Evolutionary conservation across 2,888 invertebrate species (phyloP).

Genomic region (Siphonodentalium dalli): DNA sequence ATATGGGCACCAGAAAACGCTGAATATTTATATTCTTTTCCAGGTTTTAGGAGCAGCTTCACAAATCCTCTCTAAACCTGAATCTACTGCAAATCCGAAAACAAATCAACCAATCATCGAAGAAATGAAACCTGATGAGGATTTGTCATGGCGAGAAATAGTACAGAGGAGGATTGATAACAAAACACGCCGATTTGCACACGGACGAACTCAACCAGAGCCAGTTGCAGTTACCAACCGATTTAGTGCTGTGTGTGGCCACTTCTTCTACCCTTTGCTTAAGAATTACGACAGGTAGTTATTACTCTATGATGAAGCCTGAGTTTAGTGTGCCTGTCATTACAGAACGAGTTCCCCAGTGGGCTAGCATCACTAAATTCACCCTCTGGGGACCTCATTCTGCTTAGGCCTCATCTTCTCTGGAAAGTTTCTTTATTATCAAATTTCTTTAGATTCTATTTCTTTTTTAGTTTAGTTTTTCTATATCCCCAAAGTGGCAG

Average conservation of each 20-base stretch:
- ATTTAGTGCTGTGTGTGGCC: conserved; percentile 78
- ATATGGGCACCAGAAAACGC: too few relatives aligned
- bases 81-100: conserved; percentile 10
- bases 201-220: conserved; percentile 67
- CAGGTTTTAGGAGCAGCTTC: conserved; percentile 56
- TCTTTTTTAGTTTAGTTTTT: too few relatives aligned
- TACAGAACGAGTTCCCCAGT: too few relatives aligned
- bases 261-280: conserved; percentile 80
- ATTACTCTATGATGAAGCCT: too few relatives aligned
- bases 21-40: too few relatives aligned
- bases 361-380: too few relatives aligned
- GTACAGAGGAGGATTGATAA: conserved; percentile 75
- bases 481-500: too few relatives aligned
- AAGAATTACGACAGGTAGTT: conserved; percentile 52
- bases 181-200: conserved; percentile 73
- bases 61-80: conserved; percentile 53
- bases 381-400: too few relatives aligned
- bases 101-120: conserved; percentile 67
- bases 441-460: too few relatives aligned
- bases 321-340: too few relatives aligned
- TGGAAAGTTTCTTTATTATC: too few relatives aligned
- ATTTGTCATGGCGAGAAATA: conserved; percentile 68
- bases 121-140: conserved; percentile 32
- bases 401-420: too few relatives aligned
- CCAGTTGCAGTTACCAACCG: conserved; percentile 69